Evolutionary conservation across 2,888 invertebrate genomes (phyloP), one percentile per base, ranked within the genome.

Genomic region (Drosophila macrospina): DNA sequence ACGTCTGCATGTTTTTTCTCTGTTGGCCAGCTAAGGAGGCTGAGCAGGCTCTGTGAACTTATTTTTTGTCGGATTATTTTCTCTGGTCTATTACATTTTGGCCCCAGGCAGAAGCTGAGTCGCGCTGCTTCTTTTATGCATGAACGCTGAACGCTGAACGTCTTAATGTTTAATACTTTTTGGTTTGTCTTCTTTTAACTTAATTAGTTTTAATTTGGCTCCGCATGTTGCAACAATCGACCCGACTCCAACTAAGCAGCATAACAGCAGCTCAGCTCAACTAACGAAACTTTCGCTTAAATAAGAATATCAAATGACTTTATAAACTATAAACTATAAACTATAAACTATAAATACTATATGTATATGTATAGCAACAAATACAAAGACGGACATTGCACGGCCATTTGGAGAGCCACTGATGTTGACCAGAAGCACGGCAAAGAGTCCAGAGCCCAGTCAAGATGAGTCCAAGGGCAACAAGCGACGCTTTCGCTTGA

Each of bases 331-430:
- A 28, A n/a, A n/a, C n/a, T 28, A 28, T 7, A 28, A n/a, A n/a
- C n/a, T 28, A 28, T 32, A 44, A n/a, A n/a, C n/a, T 37, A 26
- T 52, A 54, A 39, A n/a, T 66, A 28, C n/a, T 63, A 28, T 37
- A 45, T 42, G n/a, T 36, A 15, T 50, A 36, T 26, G 41, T 34
- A 48, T 61, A 76, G 74, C 78, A 36, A 63, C 82, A 81, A 88
- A 84, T 54, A 75, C 82, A 51, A 79, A 83, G 37, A 75, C 88
- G 32, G 89, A 89, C 60, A 80, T 94, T 82, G 94, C 94, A 83
- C 94, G 96, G 92, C 95, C 96, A 72, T 96, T 96, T 91, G 96
- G 96, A 90, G 96, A 96, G 92, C 96, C 97, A 69, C 93, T 97
- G 92, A 95, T 96, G 93, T 93, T 95, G 66, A 78, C 81, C 55